Evolutionary conservation across 2,113 vertebrate genomes (phyloP).

Genomic region (Willisornis vidua): DNA sequence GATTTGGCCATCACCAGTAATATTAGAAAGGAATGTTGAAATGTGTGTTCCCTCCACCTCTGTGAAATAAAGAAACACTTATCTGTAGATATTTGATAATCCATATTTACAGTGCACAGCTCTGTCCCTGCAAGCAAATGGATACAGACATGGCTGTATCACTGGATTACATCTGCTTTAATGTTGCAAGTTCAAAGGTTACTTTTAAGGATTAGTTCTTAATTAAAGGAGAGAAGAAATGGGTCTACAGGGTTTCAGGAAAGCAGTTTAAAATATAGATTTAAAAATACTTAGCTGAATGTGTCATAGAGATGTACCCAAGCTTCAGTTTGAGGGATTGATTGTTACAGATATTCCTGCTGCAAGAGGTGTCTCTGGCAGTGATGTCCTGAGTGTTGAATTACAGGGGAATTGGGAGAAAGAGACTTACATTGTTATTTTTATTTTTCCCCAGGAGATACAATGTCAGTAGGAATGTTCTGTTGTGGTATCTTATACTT

Average conservation of each 20-base stretch:
- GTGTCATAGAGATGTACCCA: not conserved
- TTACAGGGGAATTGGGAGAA: not conserved
- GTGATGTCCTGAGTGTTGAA: not conserved
- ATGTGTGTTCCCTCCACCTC: slow-evolving; percentile 35
- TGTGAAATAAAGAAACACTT: slow-evolving; percentile 32
- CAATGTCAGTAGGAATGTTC: not conserved
- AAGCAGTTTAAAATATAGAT: not conserved
- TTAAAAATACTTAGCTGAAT: slow-evolving; percentile 12
- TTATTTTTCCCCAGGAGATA: not conserved
- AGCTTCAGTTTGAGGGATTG: not conserved
- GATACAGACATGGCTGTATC: slow-evolving; percentile 26
- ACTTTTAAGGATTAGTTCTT: slow-evolving; percentile 48
- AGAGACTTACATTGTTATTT: not conserved
- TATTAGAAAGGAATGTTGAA: slow-evolving; percentile 55
- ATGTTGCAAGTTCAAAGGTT: slow-evolving; percentile 31
- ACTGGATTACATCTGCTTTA: slow-evolving; percentile 34
- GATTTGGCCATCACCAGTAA: slow-evolving; percentile 38
- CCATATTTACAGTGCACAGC: not conserved
- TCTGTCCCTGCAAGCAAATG: slow-evolving; percentile 50
- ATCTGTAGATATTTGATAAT: slow-evolving; percentile 41
- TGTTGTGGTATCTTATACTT: not conserved
- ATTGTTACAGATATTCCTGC: not conserved
- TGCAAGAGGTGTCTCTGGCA: not conserved
- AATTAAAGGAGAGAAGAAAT: slow-evolving; percentile 36
- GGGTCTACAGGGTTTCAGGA: slow-evolving; percentile 15